A percentile compares a stretch with the other conserved stretches of the same genome.
Conservation (phyloP, 2,888 invertebrate genomes). For the Acanthopleura granulata region DNA sequence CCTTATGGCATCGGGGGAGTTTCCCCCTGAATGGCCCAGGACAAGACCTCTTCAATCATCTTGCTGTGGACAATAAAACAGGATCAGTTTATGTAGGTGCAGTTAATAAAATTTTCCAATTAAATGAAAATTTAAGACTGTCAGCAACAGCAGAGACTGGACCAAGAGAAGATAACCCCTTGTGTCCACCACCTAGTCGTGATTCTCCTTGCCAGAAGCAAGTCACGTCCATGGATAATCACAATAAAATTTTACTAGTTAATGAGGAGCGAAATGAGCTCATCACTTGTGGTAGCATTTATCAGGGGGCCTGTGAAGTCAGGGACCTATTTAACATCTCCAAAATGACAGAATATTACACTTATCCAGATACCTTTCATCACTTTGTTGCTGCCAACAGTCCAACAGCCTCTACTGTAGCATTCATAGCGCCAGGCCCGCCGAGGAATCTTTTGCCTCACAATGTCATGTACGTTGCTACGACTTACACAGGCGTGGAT, state of each 20-base stretch:
- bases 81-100: slow-evolving; percentile 82
- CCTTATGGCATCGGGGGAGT: not conserved
- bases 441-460: slow-evolving; percentile 21
- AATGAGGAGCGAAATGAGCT: slow-evolving; percentile 51
- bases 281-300: slow-evolving; percentile 64
- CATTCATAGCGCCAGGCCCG: slow-evolving; percentile 95
- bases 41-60: slow-evolving; percentile 27
- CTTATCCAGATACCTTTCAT: slow-evolving; percentile 36
- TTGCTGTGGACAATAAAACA: slow-evolving; percentile 36
- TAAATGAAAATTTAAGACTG: slow-evolving; percentile 87
- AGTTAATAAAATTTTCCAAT: slow-evolving; percentile 91
- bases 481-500: slow-evolving; percentile 74
- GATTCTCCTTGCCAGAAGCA: slow-evolving; percentile 36
- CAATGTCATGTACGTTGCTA: slow-evolving; percentile 90
- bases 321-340: slow-evolving; percentile 51
- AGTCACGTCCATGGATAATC: slow-evolving; percentile 49
- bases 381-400: slow-evolving; percentile 89
- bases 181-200: slow-evolving; percentile 76
- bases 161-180: slow-evolving; percentile 84
- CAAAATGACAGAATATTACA: slow-evolving; percentile 35
- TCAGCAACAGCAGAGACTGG: slow-evolving; percentile 77
- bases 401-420: slow-evolving; percentile 93
- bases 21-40: not conserved
- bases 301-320: slow-evolving; percentile 62
- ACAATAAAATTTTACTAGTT: slow-evolving; percentile 61